Evolutionary conservation across 2,797 vertebrate genomes (phyloP).

Genomic region (Melanotaenia trifasciata): DNA sequence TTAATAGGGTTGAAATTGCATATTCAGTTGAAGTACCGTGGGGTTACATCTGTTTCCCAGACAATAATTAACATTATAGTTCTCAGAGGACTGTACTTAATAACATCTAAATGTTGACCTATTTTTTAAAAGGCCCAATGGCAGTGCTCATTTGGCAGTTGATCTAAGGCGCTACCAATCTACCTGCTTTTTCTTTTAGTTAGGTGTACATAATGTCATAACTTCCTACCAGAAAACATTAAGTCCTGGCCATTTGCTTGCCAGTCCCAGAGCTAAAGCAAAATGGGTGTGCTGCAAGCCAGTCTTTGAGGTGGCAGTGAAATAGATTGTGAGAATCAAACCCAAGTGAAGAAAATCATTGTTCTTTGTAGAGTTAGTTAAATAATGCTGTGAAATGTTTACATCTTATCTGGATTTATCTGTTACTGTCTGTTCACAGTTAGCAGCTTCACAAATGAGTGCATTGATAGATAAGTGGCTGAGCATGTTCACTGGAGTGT

Average conservation of each 20-base stretch:
- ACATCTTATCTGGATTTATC: conserved; percentile 20
- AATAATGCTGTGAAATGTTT: conserved; percentile 10
- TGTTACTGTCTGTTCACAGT: conserved; percentile 23
- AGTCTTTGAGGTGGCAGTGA: conserved; percentile 1
- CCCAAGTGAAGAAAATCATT: neutral
- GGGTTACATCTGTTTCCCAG: conserved; percentile 1
- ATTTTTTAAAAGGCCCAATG: conserved; percentile 27
- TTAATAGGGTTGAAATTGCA: neutral
- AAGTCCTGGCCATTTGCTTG: conserved; percentile 36
- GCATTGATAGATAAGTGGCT: conserved; percentile 29
- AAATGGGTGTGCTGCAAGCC: conserved; percentile 27
- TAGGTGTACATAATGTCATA: conserved; percentile 21
- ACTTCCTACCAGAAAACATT: conserved; percentile 29
- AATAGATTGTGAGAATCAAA: conserved; percentile 14
- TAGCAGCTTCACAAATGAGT: conserved; percentile 7
- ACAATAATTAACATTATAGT: conserved; percentile 17
- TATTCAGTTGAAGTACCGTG: neutral
- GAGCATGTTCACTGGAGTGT: conserved; percentile 17
- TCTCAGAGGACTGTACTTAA: conserved; percentile 2
- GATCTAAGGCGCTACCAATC: conserved; percentile 6
- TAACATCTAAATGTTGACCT: conserved; percentile 23
- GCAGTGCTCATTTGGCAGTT: conserved; percentile 18
- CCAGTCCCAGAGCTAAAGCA: conserved; percentile 19
- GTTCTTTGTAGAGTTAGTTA: conserved; percentile 7
- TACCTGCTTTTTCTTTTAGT: conserved; percentile 36